Evolutionary conservation across 2,888 invertebrate species (phyloP).

Genomic region (Neoaliturus tenellus): DNA sequence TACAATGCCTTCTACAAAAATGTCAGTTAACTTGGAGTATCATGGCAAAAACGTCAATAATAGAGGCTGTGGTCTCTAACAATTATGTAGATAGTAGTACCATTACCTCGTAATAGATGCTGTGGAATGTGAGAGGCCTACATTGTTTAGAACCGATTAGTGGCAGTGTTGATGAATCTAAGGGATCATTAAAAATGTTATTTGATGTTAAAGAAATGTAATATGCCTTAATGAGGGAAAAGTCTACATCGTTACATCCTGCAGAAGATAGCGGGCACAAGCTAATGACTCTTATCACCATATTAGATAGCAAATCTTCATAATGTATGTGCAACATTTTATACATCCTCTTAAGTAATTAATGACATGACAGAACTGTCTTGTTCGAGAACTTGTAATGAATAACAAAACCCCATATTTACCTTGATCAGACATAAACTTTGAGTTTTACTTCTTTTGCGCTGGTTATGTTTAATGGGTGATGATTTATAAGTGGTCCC

Average conservation of each 20-base stretch:
- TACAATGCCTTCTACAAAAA: no score
- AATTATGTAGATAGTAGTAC: no score
- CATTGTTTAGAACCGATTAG: no score
- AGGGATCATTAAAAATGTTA: not conserved
- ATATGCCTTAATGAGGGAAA: not conserved
- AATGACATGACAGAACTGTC: not conserved
- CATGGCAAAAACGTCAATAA: no score
- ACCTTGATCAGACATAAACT: not conserved
- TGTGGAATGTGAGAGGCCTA: no score
- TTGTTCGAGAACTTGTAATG: not conserved
- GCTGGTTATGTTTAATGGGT: not conserved
- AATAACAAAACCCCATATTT: not conserved
- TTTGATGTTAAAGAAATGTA: not conserved
- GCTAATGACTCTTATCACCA: not conserved
- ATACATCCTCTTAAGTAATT: not conserved
- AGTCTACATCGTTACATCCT: not conserved
- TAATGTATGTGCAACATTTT: not conserved
- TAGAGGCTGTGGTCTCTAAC: no score
- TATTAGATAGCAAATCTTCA: constrained; percentile 7
- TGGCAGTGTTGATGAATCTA: no score
- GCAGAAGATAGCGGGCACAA: not conserved
- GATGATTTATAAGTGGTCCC: not conserved
- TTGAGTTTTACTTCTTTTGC: not conserved
- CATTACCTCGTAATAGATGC: no score
- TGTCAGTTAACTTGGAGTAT: no score